phyloP scores from a whole-genome alignment of 2,113 vertebrate genomes.

The Bagarius yarrelli region DNA sequence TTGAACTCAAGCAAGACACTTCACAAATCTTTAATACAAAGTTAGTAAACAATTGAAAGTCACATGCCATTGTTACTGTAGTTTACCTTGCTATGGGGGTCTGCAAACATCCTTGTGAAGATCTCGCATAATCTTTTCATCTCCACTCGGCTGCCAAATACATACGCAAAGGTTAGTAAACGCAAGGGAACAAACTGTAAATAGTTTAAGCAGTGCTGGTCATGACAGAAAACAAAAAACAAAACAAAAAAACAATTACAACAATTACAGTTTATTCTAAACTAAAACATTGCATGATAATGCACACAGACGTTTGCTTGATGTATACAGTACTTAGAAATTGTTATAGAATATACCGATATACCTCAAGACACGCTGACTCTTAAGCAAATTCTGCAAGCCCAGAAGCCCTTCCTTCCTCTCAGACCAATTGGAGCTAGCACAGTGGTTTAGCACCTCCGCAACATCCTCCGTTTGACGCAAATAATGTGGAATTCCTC shows the following conservation, averaged over 20 bases:
- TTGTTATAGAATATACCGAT: background rate
- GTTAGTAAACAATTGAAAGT: slow-evolving; percentile 12
- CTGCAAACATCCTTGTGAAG: slow-evolving; percentile 99
- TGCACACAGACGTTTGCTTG: background rate
- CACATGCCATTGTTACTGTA: background rate
- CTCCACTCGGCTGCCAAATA: slow-evolving; percentile 85
- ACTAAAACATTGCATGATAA: background rate
- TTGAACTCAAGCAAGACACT: background rate
- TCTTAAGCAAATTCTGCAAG: slow-evolving; percentile 94
- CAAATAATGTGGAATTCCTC: slow-evolving; percentile 92
- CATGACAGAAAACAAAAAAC: background rate
- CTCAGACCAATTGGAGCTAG: slow-evolving; percentile 98
- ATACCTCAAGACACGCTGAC: slow-evolving; percentile 92
- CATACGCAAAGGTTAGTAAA: background rate
- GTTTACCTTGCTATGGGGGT: slow-evolving; percentile 97
- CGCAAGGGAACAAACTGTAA: background rate
- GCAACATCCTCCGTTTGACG: slow-evolving; percentile 95
- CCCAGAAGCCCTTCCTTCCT: slow-evolving; percentile 96
- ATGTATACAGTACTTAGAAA: background rate
- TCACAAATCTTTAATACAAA: slow-evolving; percentile 2
- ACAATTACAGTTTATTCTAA: background rate
- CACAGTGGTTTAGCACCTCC: slow-evolving; percentile 96
- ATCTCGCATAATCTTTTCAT: slow-evolving; percentile 98
- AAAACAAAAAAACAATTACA: background rate
- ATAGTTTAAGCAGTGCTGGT: background rate